Base-by-base conservation (phyloP, 2,113 vertebrate genomes). In the Microtus montanus region DNA sequence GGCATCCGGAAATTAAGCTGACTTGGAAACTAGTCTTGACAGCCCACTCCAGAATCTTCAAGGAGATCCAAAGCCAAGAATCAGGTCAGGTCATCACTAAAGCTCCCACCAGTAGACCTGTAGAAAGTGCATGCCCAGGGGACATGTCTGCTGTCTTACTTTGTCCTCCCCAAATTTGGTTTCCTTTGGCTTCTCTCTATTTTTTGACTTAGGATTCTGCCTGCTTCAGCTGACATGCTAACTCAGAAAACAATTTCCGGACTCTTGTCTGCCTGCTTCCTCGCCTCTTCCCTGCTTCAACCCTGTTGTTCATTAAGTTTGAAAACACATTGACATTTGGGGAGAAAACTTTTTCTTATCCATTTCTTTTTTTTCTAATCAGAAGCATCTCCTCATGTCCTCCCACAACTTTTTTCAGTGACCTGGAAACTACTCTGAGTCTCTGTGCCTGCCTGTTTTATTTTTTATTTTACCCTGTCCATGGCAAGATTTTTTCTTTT, bases 211-310 rank as follows among this genome's bases (percentile, higher is more conserved):
- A 44, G 61, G 2, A 49, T 73, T 64, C 44, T 95, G 92, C 71
- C 71, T 77, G 96, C 66, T 88, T 94, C 73, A 88, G 94, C 92
- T 84, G 94, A 95, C 75, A 58, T 19, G 44, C 83, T 91, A 91
- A 77, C 64, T 58, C 92, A 96, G 92, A 96, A 95, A 95, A 89
- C 54, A 86, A 83, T 96, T 96, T 96, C 82, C 33, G 52, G 82
- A 30, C 97, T 93, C 93, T 35, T 5, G 90, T 44, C 90, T 94
- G 14, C 61, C 90, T 49, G 52, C 22, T 93, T 93, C 88, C 61
- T 90, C 47, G 88, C 93, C 82, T 24, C 83, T 92, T 70, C 28
- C 71, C 82, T 12, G 84, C 89, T 95, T 79, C 54, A 92, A 49
- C 77, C 85, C 90, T 12, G 0, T 11, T 47, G 77, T 68, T 88